Conservation (phyloP, 2,797 vertebrate genomes). For the Pteronotus mesoamericanus region DNA sequence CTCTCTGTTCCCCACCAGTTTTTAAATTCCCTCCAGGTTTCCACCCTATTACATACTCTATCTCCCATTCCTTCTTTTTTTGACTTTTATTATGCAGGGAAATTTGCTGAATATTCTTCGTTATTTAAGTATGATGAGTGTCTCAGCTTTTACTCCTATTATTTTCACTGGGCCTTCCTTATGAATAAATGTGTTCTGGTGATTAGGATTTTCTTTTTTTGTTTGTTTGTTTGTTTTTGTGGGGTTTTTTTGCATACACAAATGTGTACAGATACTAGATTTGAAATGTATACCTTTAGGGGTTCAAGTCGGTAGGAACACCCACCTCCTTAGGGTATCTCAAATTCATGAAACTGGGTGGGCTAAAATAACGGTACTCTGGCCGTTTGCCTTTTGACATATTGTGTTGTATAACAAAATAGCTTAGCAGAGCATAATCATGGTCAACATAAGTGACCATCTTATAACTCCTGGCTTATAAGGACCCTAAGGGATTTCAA, state of each 20-base stretch:
- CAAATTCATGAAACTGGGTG: not conserved
- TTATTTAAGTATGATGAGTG: not conserved
- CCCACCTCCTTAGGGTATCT: not conserved
- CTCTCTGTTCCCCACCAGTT: not conserved
- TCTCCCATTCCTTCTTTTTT: not conserved
- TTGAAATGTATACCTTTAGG: not conserved
- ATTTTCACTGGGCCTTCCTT: not conserved
- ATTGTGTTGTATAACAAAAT: not conserved
- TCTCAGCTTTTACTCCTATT: not conserved
- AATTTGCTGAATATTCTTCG: not conserved
- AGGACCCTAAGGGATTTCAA: not conserved
- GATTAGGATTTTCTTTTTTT: not conserved
- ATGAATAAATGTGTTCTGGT: not conserved
- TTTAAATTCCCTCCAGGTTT: not conserved
- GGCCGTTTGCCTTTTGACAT: not conserved
- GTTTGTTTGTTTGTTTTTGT: not conserved
- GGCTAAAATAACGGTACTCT: not conserved
- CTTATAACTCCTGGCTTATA: not conserved
- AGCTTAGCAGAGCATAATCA: not conserved
- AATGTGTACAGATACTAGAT: not conserved
- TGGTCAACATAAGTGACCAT: not conserved
- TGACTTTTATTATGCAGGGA: not conserved
- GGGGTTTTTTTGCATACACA: not conserved
- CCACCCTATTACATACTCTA: not conserved
- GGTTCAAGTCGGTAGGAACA: not conserved